These are phyloP conservation scores for Pseudorhombus dupliciocellatus DNA, from an alignment of 2,113 vertebrate genomes.

Conservation along the genomic window DNA sequence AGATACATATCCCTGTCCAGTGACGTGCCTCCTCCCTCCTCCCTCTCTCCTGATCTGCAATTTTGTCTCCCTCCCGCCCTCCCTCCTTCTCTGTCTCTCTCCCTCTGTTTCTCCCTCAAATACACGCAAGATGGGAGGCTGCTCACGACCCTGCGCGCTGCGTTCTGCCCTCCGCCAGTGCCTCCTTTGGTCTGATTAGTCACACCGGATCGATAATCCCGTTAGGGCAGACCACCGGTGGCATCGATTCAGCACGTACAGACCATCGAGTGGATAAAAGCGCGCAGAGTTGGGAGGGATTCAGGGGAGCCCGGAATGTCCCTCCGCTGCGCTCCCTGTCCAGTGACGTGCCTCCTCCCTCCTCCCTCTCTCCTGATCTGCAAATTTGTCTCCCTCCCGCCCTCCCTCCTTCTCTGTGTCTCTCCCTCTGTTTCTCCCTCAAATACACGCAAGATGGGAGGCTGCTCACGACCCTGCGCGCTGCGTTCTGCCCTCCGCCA, in stretches of 20 bases:
- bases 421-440: slow-evolving; percentile 5
- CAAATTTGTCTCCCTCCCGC: slow-evolving; percentile 3
- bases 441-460: slow-evolving; percentile 24
- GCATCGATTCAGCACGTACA: slow-evolving; percentile 22
- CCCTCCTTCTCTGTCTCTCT: background rate
- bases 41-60: slow-evolving; percentile 19
- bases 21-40: slow-evolving; percentile 52
- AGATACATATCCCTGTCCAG: slow-evolving; percentile 36
- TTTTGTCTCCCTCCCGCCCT: slow-evolving; percentile 9
- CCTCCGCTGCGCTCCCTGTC: slow-evolving; percentile 35
- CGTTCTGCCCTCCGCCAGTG: slow-evolving; percentile 38
- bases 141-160: slow-evolving; percentile 29
- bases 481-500: slow-evolving; percentile 36
- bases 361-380: slow-evolving; percentile 18
- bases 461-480: slow-evolving; percentile 29
- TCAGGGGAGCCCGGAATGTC: slow-evolving; percentile 15
- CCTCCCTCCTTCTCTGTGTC: slow-evolving; percentile 1
- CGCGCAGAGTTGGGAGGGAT: background rate
- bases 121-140: slow-evolving; percentile 28
- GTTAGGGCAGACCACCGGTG: slow-evolving; percentile 9
- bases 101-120: slow-evolving; percentile 7
- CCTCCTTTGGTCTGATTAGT: slow-evolving; percentile 31
- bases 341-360: slow-evolving; percentile 53
- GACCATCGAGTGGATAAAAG: slow-evolving; percentile 49
- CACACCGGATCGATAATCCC: slow-evolving; percentile 48